Percentiles rank a stretch among this genome's conserved stretches.
Conservation (phyloP, 92 coral and sea anemone genomes). For the Zoanthus sociatus region DNA sequence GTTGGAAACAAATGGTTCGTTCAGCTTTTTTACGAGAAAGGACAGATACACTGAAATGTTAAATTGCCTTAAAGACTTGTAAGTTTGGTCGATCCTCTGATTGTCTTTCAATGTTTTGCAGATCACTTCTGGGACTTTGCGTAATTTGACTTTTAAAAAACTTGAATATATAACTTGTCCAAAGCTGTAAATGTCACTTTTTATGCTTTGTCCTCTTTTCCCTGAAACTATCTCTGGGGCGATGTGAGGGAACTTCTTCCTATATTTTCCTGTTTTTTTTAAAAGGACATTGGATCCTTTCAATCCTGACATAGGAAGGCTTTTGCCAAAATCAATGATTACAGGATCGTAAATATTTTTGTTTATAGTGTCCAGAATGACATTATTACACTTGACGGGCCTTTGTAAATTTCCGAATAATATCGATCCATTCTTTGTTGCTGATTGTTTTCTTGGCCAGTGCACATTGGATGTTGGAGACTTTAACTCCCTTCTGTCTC, state of each 20-base stretch:
- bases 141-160: conserved; percentile 10
- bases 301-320: conserved; percentile 4
- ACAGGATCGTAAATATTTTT: not conserved
- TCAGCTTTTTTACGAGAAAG: not conserved
- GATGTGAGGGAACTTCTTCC: conserved; percentile 26
- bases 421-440: not conserved
- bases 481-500: not conserved
- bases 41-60: not conserved
- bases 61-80: not conserved
- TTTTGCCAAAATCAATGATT: conserved; percentile 27
- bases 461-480: conserved; percentile 22
- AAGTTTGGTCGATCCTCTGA: conserved; percentile 29
- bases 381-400: not conserved
- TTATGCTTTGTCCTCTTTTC: conserved; percentile 18
- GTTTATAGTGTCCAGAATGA: no score
- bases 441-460: conserved; percentile 7
- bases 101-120: not conserved
- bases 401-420: conserved; percentile 11
- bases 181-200: conserved; percentile 26
- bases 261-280: not conserved
- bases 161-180: not conserved
- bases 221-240: conserved; percentile 39
- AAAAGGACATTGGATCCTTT: conserved; percentile 24
- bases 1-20: conserved; percentile 6
- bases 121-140: not conserved